Base-by-base conservation (phyloP, 2,888 invertebrate species). In the Petrolisthes manimaculis region DNA sequence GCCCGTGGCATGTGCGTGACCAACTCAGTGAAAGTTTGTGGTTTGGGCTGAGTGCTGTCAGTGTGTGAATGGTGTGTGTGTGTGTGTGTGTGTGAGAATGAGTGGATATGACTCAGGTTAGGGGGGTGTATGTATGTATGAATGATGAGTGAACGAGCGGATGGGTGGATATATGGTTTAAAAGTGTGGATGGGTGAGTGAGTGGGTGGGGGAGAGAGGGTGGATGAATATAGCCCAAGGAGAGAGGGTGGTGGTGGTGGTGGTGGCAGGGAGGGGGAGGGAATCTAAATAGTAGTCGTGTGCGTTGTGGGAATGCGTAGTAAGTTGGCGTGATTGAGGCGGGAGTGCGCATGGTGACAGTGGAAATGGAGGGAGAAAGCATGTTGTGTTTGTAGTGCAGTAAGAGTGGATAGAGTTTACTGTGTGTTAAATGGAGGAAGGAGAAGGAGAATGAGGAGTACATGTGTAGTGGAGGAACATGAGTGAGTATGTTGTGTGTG, bases 391-490 rank as follows among this genome's bases (percentile, higher is more conserved):
- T 12, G 24, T 61, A 24, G 21, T 6, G 51, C 0, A 9, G 61
- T 8, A 61, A 18, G 53, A 69, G 37, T 12, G n/a, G 18, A n/a
- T 69, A 14, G 5, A 61, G 24, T 3, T 56, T 12, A 1, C 21
- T 21, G 24, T 61, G 24, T 61, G 37, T 37, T 14, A 61, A 24
- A 51, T 3, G 24, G 0, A 69, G 12, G 9, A 69, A 37, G 67
- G 51, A 9, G 69, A 5, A 82, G 37, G 24, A 67, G 51, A n/a
- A 82, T 37, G 55, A 79, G 79, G 55, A 79, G 79, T n/a, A 54
- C 8, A n/a, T 18, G 12, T 14, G 14, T 14, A 67, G 67, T 67
- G 12, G 67, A 18, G 18, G 67, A 67, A 67, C 2, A 12, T 67
- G 67, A 14, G 67, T 14, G 18, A 18, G 18, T 67, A 3, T 14